Conservation (phyloP, 2,113 vertebrate species). For the Pristiophorus japonicus region DNA sequence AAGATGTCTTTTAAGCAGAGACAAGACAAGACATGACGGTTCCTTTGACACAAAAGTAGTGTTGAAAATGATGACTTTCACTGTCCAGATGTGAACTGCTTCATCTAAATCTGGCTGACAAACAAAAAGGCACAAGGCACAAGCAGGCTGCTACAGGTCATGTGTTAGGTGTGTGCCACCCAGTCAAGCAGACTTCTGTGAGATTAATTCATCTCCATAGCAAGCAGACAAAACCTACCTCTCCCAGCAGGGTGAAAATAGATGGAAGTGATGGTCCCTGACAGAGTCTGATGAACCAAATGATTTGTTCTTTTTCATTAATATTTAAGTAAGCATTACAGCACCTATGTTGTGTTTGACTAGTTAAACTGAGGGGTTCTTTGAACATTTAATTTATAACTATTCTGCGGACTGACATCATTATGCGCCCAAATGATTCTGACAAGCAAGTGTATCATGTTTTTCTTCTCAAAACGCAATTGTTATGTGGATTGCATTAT, state of each 20-base stretch:
- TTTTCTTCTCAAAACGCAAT: neutral
- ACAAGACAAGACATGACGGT: neutral
- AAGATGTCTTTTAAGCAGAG: neutral
- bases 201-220: conserved; percentile 58
- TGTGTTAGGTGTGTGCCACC: conserved; percentile 39
- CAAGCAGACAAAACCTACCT: conserved; percentile 49
- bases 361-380: neutral
- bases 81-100: neutral
- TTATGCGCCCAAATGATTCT: neutral
- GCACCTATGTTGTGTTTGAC: neutral
- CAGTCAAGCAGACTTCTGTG: conserved; percentile 48
- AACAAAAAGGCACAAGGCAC: conserved; percentile 38
- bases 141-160: conserved; percentile 37
- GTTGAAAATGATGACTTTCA: conserved; percentile 2
- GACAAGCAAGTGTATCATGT: neutral
- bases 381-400: conserved; percentile 14
- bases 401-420: neutral
- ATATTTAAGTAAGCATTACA: conserved; percentile 38
- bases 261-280: conserved; percentile 56
- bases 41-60: neutral
- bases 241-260: conserved; percentile 58
- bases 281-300: conserved; percentile 47
- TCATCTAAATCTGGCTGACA: conserved; percentile 34
- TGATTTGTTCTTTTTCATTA: conserved; percentile 54
- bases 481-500: neutral